Percentiles rank a stretch among this genome's conserved stretches.
phyloP scores from a whole-genome alignment of 2,113 vertebrate species.

The Podarcis raffonei region DNA sequence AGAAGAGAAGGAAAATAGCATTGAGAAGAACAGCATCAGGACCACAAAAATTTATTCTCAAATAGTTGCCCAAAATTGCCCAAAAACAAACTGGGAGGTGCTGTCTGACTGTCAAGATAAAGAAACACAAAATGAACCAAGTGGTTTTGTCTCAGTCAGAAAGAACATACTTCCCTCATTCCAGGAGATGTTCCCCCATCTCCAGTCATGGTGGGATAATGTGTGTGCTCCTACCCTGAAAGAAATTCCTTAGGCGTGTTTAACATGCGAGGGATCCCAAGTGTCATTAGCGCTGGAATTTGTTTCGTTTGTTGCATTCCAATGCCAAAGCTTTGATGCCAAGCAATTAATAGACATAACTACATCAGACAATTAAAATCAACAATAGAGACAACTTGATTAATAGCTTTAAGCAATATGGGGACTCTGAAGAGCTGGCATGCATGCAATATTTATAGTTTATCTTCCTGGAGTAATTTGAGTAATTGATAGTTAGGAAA shows the following conservation, averaged over 20 bases:
- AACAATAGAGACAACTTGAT: slow-evolving; percentile 53
- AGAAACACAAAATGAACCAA: background rate
- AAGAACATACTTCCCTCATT: background rate
- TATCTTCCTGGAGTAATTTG: slow-evolving; percentile 59
- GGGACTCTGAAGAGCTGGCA: slow-evolving; percentile 47
- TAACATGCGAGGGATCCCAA: background rate
- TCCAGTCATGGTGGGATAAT: background rate
- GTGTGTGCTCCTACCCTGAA: background rate
- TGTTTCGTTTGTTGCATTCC: slow-evolving; percentile 41
- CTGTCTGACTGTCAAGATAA: background rate
- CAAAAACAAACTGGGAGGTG: too few species aligned
- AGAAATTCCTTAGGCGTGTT: background rate
- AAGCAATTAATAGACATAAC: slow-evolving; percentile 59
- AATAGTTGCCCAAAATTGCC: too few species aligned
- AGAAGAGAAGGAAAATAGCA: background rate
- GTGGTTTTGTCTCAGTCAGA: background rate
- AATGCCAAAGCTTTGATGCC: slow-evolving; percentile 26
- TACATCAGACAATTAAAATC: slow-evolving; percentile 53
- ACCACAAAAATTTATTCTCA: too few species aligned
- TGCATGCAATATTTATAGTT: slow-evolving; percentile 53
- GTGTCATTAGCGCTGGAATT: slow-evolving; percentile 13
- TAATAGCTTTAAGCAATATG: slow-evolving; percentile 47
- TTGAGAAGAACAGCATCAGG: background rate
- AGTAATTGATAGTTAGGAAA: slow-evolving; percentile 50
- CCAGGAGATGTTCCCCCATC: background rate